phyloP scores from a whole-genome alignment of 2,113 vertebrate species.

The Regulus satrapa region DNA sequence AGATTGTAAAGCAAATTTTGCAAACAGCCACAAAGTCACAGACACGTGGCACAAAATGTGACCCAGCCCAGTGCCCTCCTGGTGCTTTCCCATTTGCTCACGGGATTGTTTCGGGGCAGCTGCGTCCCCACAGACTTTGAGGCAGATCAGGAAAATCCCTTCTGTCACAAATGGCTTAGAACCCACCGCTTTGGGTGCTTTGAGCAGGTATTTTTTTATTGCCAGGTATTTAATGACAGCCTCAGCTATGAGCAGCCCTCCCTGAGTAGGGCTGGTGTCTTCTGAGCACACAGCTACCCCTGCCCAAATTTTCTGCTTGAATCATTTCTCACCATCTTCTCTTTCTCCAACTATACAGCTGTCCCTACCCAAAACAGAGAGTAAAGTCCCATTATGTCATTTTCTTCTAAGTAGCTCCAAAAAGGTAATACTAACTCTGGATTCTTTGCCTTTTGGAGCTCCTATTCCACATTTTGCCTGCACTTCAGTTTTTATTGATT shows the following conservation, averaged over 20 bases:
- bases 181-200: accelerated
- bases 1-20: not conserved
- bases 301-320: not conserved
- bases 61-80: not conserved
- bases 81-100: not conserved
- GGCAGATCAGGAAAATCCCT: not conserved
- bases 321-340: not conserved
- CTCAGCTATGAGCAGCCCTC: not conserved
- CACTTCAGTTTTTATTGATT: slow-evolving; percentile 37
- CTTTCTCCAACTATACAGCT: not conserved
- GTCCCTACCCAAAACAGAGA: not conserved
- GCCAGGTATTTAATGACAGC: not conserved
- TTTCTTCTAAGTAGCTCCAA: not conserved
- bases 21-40: not conserved
- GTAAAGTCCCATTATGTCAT: not conserved
- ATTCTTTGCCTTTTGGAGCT: not conserved
- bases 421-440: not conserved
- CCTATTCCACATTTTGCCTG: slow-evolving; percentile 7
- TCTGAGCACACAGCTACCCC: not conserved
- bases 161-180: not conserved
- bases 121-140: not conserved
- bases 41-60: not conserved
- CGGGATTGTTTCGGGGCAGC: not conserved
- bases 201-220: not conserved
- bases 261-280: not conserved